These are phyloP conservation scores for Monochamus alternatus DNA, from an alignment of 2,888 invertebrate species.

Conservation along the genomic window DNA sequence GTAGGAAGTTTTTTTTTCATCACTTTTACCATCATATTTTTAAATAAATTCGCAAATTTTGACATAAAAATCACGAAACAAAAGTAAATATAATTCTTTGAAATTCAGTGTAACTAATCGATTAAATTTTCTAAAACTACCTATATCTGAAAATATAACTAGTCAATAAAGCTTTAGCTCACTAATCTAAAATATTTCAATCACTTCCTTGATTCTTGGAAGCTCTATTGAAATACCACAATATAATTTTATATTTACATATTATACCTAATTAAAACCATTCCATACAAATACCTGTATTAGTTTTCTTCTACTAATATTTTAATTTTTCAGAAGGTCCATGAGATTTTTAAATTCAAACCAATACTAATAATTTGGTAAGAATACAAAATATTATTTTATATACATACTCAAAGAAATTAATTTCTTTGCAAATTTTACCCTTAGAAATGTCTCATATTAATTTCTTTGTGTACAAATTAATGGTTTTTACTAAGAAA, in stretches of 20 bases:
- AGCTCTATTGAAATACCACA: too few relatives aligned
- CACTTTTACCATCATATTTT: background rate
- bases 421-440: background rate
- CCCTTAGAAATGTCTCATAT: background rate
- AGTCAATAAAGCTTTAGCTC: too few relatives aligned
- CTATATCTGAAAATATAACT: too few relatives aligned
- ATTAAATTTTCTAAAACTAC: too few relatives aligned
- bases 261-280: too few relatives aligned
- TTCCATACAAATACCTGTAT: conserved; percentile 21
- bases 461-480: conserved; percentile 28
- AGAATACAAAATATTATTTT: conserved; percentile 23
- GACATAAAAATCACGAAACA: background rate
- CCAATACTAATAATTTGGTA: conserved; percentile 37
- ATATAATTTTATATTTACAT: too few relatives aligned
- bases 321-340: conserved; percentile 40
- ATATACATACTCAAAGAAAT: conserved; percentile 28
- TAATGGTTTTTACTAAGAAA: background rate
- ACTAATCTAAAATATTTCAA: too few relatives aligned
- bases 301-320: conserved; percentile 32
- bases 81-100: background rate
- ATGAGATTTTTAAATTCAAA: conserved; percentile 39
- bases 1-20: conserved; percentile 16
- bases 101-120: background rate
- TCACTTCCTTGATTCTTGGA: too few relatives aligned
- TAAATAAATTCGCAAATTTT: background rate